Conservation (phyloP, 2,113 vertebrate species). For the Psephotus haematonotus region DNA sequence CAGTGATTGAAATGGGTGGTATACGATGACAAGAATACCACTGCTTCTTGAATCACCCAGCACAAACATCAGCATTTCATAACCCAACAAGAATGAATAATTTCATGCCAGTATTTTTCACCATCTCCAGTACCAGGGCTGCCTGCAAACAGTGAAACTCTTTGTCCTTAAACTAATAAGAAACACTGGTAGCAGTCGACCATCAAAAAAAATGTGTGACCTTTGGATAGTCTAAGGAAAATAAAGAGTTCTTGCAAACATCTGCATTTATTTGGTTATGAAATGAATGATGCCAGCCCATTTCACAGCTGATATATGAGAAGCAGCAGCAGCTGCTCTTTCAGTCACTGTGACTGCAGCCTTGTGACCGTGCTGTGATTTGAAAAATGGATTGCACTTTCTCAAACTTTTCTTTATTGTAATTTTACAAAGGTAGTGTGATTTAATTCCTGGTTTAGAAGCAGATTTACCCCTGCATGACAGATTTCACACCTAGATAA, state of each 20-base stretch:
- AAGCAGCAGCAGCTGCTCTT: neutral
- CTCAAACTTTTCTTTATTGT: neutral
- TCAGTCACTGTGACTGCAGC: neutral
- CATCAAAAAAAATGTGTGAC: neutral
- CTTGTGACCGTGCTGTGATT: neutral
- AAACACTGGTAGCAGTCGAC: neutral
- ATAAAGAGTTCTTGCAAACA: neutral
- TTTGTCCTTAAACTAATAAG: neutral
- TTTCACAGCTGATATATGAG: neutral
- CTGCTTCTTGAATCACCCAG: neutral
- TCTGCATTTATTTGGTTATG: neutral
- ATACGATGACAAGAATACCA: accelerated
- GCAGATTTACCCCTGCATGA: neutral
- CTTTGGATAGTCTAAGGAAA: neutral
- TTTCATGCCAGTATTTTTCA: neutral
- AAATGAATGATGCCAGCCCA: neutral
- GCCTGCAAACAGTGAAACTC: neutral
- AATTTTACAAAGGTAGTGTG: neutral
- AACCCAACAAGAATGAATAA: neutral
- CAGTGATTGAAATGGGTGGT: accelerated
- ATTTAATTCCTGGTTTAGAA: neutral
- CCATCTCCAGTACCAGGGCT: neutral
- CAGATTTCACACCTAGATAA: neutral
- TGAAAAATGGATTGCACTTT: neutral
- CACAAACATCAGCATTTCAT: neutral